Evolutionary conservation across 2,888 invertebrate genomes (phyloP).

Genomic region (Phaonia tiefii): DNA sequence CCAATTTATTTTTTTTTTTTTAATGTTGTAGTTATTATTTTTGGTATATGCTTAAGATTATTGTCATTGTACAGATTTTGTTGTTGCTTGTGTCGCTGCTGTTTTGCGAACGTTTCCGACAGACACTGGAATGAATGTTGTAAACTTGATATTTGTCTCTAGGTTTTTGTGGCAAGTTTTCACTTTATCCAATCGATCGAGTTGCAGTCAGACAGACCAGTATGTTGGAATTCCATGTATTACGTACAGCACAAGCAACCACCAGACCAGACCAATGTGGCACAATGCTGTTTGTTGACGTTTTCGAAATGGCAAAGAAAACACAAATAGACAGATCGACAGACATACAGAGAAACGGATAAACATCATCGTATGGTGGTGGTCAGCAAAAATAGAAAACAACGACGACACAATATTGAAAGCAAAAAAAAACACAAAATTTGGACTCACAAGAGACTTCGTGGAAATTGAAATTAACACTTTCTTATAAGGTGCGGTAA

Average conservation of each 20-base stretch:
- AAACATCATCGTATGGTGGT: neutral
- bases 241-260: neutral
- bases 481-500: conserved; percentile 24
- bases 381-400: neutral
- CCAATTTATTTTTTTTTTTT: too few relatives aligned
- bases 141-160: conserved; percentile 39
- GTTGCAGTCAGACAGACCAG: too few relatives aligned
- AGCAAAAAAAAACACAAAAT: neutral
- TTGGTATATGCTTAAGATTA: conserved; percentile 11
- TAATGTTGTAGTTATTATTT: conserved; percentile 2
- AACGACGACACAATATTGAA: neutral
- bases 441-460: conserved; percentile 2
- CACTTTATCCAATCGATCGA: conserved; percentile 54
- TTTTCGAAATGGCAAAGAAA: conserved; percentile 9
- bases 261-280: conserved; percentile 20
- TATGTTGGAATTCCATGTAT: too few relatives aligned
- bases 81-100: conserved; percentile 7
- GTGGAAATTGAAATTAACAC: conserved; percentile 14
- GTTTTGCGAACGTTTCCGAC: neutral
- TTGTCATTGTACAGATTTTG: neutral
- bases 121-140: conserved; percentile 18
- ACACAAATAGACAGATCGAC: too few relatives aligned
- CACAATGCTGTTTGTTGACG: conserved; percentile 45
- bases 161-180: conserved; percentile 61
- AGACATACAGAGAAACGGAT: neutral